A percentile compares a stretch with the other conserved stretches of the same genome.
phyloP scores from a whole-genome alignment of 2,113 vertebrate genomes.

The Gasterosteus nipponicus region DNA sequence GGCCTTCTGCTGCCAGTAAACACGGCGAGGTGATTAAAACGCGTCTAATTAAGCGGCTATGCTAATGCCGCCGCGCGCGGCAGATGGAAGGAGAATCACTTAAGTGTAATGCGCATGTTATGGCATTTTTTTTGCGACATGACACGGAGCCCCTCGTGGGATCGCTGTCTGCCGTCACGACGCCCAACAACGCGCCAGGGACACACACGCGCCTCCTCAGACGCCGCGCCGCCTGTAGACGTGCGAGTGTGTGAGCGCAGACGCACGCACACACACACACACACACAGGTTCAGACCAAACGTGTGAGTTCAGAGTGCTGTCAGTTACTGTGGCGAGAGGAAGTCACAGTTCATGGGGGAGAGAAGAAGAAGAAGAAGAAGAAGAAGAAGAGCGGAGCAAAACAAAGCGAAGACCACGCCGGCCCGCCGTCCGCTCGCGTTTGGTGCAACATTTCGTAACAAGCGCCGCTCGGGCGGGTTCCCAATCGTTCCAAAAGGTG shows the following conservation, averaged over 20 bases:
- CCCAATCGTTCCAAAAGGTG: too few relatives aligned
- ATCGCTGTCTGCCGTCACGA: conserved; percentile 82
- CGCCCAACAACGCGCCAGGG: conserved; percentile 17
- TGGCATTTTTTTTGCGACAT: conserved; percentile 90
- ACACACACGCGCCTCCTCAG: conserved; percentile 34
- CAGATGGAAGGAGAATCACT: conserved; percentile 99
- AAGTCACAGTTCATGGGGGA: background rate
- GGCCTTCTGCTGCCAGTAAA: conserved; percentile 84
- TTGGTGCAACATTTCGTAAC: too few relatives aligned
- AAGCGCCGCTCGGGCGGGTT: too few relatives aligned
- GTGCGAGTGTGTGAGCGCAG: conserved; percentile 47
- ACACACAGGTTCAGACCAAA: conserved; percentile 41
- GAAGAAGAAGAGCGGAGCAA: background rate
- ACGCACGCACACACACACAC: conserved; percentile 21
- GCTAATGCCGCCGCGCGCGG: conserved; percentile 99
- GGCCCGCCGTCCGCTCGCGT: too few relatives aligned
- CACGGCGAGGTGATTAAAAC: conserved; percentile 99
- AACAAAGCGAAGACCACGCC: background rate
- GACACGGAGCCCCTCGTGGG: conserved; percentile 91
- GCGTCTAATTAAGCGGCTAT: conserved; percentile 99
- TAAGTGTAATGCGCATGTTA: conserved; percentile 99
- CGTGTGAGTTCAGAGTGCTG: conserved; percentile 40
- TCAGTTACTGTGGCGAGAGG: conserved; percentile 25
- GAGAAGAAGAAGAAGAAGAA: background rate
- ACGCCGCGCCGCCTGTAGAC: conserved; percentile 52